A percentile compares a stretch with the other conserved stretches of the same genome.
Conservation (phyloP, 35 echinoderm and acorn worm genomes). For the Apostichopus parvimensis region DNA sequence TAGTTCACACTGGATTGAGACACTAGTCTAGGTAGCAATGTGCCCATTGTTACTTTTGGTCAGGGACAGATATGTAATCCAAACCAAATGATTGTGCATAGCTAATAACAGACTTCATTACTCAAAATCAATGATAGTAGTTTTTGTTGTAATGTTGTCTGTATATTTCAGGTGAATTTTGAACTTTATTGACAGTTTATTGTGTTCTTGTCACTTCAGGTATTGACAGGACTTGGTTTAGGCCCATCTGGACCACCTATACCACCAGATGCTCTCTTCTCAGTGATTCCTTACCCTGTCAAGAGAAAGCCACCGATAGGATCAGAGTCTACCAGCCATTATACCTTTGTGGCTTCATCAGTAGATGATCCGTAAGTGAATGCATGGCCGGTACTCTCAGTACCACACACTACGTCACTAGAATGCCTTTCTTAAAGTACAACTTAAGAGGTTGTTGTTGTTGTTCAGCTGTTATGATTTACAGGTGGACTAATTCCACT, state of each 20-base stretch:
- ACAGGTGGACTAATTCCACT: not conserved
- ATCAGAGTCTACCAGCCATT: conserved; percentile 75
- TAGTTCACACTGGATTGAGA: too few relatives aligned
- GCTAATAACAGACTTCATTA: too few relatives aligned
- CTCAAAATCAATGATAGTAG: too few relatives aligned
- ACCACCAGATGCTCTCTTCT: conserved; percentile 87
- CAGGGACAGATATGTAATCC: too few relatives aligned
- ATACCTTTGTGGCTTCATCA: conserved; percentile 91
- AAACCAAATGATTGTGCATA: too few relatives aligned
- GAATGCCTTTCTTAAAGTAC: not conserved
- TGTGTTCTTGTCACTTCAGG: conserved; percentile 32
- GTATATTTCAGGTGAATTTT: too few relatives aligned
- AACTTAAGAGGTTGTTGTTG: not conserved
- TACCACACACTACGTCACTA: not conserved
- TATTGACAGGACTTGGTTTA: conserved; percentile 87
- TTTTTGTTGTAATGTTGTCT: too few relatives aligned
- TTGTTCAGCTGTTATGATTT: not conserved
- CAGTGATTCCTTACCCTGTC: conserved; percentile 93
- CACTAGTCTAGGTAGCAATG: too few relatives aligned
- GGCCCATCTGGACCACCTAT: conserved; percentile 92
- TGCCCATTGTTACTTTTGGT: too few relatives aligned
- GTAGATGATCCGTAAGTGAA: conserved; percentile 96
- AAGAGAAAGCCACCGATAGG: conserved; percentile 87
- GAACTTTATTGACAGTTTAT: not conserved
- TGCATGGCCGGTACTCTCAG: not conserved